Evolutionary conservation across 2,888 invertebrate species (phyloP).

Genomic region (Melanotus villosus): DNA sequence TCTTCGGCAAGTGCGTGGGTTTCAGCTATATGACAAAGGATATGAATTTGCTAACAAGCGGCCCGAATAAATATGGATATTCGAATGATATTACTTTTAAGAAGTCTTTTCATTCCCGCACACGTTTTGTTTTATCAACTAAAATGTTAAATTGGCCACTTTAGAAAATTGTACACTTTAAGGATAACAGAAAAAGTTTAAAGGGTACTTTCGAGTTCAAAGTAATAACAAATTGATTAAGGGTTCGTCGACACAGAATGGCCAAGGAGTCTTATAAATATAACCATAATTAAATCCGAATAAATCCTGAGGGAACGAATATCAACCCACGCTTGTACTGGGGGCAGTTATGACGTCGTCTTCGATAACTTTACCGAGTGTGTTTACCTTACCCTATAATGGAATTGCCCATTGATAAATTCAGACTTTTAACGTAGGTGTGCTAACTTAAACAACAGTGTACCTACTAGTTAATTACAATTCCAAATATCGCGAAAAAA

Average conservation of each 20-base stretch:
- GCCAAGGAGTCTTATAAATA: neutral
- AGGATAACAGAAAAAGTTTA: neutral
- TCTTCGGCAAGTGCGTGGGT: neutral
- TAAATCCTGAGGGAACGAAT: slow-evolving; percentile 5
- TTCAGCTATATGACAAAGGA: neutral
- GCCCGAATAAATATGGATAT: slow-evolving; percentile 4
- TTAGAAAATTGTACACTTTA: too few species aligned
- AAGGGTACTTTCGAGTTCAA: neutral
- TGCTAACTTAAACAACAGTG: neutral
- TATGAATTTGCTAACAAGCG: neutral
- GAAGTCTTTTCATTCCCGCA: too few species aligned
- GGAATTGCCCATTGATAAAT: slow-evolving; percentile 3
- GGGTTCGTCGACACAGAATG: slow-evolving; percentile 12
- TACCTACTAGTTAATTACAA: too few species aligned
- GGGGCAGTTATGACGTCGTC: slow-evolving; percentile 11
- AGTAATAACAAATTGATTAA: neutral
- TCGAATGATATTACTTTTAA: too few species aligned
- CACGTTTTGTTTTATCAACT: neutral
- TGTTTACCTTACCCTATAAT: slow-evolving; percentile 2
- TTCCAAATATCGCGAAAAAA: too few species aligned
- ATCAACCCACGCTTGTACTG: slow-evolving; percentile 4
- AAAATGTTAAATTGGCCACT: neutral
- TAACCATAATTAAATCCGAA: slow-evolving; percentile 13
- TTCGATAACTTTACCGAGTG: neutral
- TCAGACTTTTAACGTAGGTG: neutral